Evolutionary conservation across 2,797 vertebrate species (phyloP).

Genomic region (Sebastes cheni): DNA sequence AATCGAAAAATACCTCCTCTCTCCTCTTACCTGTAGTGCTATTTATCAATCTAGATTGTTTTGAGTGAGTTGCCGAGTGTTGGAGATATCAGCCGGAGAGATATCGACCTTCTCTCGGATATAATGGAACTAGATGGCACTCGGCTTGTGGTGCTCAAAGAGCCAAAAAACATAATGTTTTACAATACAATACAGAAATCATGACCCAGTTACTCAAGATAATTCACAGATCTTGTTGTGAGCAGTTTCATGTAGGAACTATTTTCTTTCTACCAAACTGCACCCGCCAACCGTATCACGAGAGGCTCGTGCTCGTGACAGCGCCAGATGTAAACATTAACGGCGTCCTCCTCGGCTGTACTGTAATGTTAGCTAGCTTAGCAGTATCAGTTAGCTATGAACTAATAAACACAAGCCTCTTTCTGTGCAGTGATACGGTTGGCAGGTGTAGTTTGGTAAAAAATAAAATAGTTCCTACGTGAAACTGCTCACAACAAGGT

Average conservation of each 20-base stretch:
- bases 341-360: neutral
- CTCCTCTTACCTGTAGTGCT: neutral
- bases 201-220: no score
- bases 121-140: rapidly evolving
- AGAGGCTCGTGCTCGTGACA: neutral
- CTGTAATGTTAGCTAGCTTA: neutral
- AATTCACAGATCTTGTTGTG: neutral
- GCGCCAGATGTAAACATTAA: neutral
- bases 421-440: neutral
- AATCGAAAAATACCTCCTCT: neutral
- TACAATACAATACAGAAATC: no score
- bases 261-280: neutral
- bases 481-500: neutral
- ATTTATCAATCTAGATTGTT: neutral
- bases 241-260: neutral
- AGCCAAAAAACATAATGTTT: no score
- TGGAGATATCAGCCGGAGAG: rapidly evolving
- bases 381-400: neutral
- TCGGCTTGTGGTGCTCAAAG: neutral
- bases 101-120: neutral
- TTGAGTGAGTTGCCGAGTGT: neutral
- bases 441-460: neutral
- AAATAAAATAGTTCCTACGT: neutral
- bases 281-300: neutral
- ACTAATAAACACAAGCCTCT: neutral